Evolutionary conservation across 2,113 vertebrate genomes (phyloP).

Genomic region (Myrmophylax atrothorax): DNA sequence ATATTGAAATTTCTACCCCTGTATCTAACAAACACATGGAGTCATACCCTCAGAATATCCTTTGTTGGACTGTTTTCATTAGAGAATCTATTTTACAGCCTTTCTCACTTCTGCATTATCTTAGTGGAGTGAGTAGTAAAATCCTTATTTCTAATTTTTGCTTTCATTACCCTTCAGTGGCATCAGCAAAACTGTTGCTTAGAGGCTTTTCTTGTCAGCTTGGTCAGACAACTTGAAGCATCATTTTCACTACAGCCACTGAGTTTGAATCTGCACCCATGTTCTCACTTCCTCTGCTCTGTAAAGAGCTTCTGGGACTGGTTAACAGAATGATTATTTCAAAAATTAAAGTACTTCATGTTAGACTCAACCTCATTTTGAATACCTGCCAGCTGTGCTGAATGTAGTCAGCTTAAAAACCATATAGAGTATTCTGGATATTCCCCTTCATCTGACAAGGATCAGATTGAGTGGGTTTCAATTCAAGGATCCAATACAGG

Average conservation of each 20-base stretch:
- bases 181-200: background rate
- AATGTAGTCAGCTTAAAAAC: background rate
- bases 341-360: background rate
- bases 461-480: background rate
- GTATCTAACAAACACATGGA: background rate
- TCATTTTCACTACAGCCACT: background rate
- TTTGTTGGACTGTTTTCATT: background rate
- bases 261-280: background rate
- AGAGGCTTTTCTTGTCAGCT: background rate
- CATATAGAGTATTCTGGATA: background rate
- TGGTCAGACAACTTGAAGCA: background rate
- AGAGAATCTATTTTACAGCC: background rate
- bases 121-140: background rate
- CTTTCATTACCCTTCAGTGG: background rate
- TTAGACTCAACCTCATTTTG: background rate
- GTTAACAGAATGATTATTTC: background rate
- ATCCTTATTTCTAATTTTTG: slow-evolving; percentile 12
- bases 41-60: background rate
- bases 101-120: background rate
- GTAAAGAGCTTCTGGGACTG: background rate
- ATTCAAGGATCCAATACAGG: background rate
- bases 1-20: background rate
- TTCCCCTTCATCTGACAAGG: background rate
- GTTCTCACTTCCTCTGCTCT: background rate
- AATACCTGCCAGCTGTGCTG: background rate